A percentile compares a stretch with the other conserved stretches of the same genome.
These are phyloP conservation scores for Disparrhopalites patrizii DNA, from an alignment of 2,888 invertebrate genomes.

Conservation along the genomic window DNA sequence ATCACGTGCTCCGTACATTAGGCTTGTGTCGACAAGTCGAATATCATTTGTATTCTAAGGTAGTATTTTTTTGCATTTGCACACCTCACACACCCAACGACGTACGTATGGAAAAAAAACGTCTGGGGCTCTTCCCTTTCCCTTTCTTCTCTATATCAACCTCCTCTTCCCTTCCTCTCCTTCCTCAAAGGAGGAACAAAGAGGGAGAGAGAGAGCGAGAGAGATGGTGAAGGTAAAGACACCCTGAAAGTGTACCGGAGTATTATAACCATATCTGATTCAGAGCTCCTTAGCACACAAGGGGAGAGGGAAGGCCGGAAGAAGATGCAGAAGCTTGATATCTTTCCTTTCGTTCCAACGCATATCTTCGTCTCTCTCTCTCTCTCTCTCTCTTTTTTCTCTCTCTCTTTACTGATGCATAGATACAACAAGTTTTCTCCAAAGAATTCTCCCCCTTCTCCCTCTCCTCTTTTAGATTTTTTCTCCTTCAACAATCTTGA, in stretches of 20 bases:
- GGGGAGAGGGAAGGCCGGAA: too few species aligned
- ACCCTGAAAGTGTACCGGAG: too few species aligned
- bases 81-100: slow-evolving; percentile 24
- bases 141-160: slow-evolving; percentile 20
- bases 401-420: slow-evolving; percentile 1
- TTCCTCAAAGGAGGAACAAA: too few species aligned
- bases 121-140: slow-evolving; percentile 33
- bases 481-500: slow-evolving; percentile 1
- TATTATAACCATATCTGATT: too few species aligned
- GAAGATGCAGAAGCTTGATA: too few species aligned
- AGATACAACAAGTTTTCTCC: too few species aligned
- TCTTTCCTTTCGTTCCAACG: too few species aligned
- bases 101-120: slow-evolving; percentile 25
- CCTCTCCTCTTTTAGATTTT: neutral
- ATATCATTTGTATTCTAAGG: slow-evolving; percentile 43
- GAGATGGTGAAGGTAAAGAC: neutral
- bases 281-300: too few species aligned
- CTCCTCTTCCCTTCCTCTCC: slow-evolving; percentile 16
- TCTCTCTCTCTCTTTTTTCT: slow-evolving; percentile 1
- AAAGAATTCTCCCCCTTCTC: neutral
- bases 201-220: neutral
- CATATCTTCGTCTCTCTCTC: slow-evolving; percentile 3
- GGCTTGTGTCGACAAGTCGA: slow-evolving; percentile 19
- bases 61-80: slow-evolving; percentile 40
- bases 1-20: slow-evolving; percentile 29